Evolutionary conservation across 1,140 invertebrate species (phyloP), one percentile per base, ranked within the genome.

Genomic region (Drosophila mayri): DNA sequence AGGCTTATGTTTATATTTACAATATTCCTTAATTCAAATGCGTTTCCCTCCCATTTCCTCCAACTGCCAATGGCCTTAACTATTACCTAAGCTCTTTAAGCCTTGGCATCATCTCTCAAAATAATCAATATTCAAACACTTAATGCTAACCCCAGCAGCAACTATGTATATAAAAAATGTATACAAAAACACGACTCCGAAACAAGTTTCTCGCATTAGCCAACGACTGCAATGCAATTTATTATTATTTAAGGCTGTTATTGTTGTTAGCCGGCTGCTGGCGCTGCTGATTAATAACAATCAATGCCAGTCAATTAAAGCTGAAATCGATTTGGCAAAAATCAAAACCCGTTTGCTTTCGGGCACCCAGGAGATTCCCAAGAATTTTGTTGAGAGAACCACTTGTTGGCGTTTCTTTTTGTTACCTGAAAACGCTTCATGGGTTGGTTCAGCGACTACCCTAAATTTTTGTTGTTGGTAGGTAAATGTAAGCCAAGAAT

Each of bases 281-380:
- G 55, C 61, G 30, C 58, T 61, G 59, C 73, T 76, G 49, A 86
- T 87, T 86, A 81, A 70, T 85, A 81, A 85, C 76, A 85, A 85
- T 85, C 81, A 85, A 86, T 81, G 74, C 65, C 82, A 86, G 68
- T 78, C 64, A 85, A 85, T 85, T 85, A 85, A 55, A 75, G 74
- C 32, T 40, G 25, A 66, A 62, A 35, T 63, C 52, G 46, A 59
- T 62, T 63, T 68, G 43, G 61, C 68, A 37, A 61, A 74, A 37
- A 40, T 44, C 20, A 30, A 80, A 75, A 80, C 77, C 71, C 35
- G 64, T 61, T 54, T 55, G 14, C 66, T 75, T 74, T 32, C 32
- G 18, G 35, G 14, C 37, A 35, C 22, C 61, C 32, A 65, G 11
- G 30, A 44, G 47, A 68, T 41, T 54, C 67, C 46, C 61, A 61